A percentile compares a stretch with the other conserved stretches of the same genome.
Conservation (phyloP, 2,888 invertebrate species). For the Eupsilia transversa region DNA sequence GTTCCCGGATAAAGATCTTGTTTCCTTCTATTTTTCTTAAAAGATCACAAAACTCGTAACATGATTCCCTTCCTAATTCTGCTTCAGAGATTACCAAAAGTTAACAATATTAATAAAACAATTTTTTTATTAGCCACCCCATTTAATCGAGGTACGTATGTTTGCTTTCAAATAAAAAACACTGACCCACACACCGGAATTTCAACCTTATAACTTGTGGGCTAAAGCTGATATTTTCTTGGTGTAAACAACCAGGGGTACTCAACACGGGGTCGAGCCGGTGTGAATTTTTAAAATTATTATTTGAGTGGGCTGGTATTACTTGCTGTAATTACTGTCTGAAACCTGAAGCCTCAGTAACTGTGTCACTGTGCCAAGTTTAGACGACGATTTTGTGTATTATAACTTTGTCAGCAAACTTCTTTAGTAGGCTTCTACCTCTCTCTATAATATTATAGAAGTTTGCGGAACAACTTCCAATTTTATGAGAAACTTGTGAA, state of each 20-base stretch:
- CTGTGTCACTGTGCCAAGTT: conserved; percentile 76
- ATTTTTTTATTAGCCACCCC: conserved; percentile 80
- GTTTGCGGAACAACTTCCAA: conserved; percentile 9
- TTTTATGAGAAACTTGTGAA: conserved; percentile 25
- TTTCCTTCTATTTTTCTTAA: conserved; percentile 10
- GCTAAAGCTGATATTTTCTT: conserved; percentile 64
- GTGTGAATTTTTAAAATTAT: conserved; percentile 88
- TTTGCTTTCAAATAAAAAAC: conserved; percentile 68
- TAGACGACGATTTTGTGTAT: conserved; percentile 36
- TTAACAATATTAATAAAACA: conserved; percentile 56
- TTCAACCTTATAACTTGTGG: conserved; percentile 46
- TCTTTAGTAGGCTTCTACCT: too few species aligned
- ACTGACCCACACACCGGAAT: conserved; percentile 36
- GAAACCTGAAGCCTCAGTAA: conserved; percentile 68
- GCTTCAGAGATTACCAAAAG: conserved; percentile 34
- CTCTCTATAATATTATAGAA: conserved; percentile 31
- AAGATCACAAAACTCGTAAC: conserved; percentile 16
- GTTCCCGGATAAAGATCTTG: neutral
- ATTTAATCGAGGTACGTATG: conserved; percentile 75
- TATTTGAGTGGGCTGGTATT: conserved; percentile 83
- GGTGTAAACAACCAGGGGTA: conserved; percentile 66
- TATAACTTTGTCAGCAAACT: conserved; percentile 13
- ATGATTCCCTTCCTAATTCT: conserved; percentile 14
- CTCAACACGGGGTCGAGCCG: conserved; percentile 71
- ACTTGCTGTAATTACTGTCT: conserved; percentile 80